Evolutionary conservation across 2,888 invertebrate genomes (phyloP).

Genomic region (Amblyjoppa proteus): DNA sequence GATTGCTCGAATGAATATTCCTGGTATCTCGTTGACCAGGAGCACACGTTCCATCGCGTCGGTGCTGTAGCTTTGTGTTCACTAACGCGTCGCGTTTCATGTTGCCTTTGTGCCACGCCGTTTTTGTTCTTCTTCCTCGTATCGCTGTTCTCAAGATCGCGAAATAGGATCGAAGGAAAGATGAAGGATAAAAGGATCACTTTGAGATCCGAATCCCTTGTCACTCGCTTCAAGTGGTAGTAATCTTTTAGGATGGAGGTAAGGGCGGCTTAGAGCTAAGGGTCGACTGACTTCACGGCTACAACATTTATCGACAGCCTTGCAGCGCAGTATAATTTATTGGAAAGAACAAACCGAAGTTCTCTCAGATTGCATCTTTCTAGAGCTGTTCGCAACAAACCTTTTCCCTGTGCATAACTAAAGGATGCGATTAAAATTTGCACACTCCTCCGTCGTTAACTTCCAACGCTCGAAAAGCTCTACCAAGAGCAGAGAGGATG

Average conservation of each 20-base stretch:
- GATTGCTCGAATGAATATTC: constrained; percentile 52
- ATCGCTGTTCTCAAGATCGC: constrained; percentile 21
- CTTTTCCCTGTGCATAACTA: neutral
- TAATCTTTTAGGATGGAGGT: neutral
- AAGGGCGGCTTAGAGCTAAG: neutral
- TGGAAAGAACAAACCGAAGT: neutral
- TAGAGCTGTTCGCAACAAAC: neutral
- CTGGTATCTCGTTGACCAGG: constrained; percentile 48
- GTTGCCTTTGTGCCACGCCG: constrained; percentile 8
- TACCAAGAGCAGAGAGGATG: neutral
- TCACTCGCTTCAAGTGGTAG: neutral
- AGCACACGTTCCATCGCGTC: constrained; percentile 2
- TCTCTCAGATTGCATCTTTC: neutral
- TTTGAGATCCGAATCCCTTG: constrained; percentile 4
- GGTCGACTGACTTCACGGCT: neutral
- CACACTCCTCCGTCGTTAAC: neutral
- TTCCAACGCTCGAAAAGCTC: neutral
- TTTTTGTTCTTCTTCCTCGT: neutral
- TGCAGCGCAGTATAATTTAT: neutral
- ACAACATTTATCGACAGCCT: neutral
- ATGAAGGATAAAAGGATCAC: neutral
- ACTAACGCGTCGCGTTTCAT: constrained; percentile 27
- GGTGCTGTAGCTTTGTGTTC: constrained; percentile 23
- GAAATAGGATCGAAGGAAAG: neutral
- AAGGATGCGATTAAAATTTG: neutral